phyloP scores from a whole-genome alignment of 2,888 invertebrate species.

The Augiades crinisus region DNA sequence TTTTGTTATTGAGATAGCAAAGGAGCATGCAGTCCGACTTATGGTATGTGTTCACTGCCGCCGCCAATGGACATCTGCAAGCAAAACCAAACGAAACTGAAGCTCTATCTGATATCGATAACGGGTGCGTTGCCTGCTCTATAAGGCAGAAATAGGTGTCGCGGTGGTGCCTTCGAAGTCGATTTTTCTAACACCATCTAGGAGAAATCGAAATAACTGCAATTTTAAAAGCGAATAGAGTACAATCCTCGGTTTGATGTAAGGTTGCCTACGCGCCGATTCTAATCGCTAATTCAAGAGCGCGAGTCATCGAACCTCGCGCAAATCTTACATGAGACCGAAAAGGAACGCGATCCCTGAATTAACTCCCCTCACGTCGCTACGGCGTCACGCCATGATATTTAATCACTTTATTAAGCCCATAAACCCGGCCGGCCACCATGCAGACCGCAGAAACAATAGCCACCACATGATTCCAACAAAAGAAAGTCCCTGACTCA shows the following conservation, averaged over 20 bases:
- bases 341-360: constrained; percentile 36
- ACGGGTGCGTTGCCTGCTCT: too few relatives aligned
- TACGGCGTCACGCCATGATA: constrained; percentile 40
- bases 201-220: background rate
- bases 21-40: too few relatives aligned
- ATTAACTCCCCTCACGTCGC: constrained; percentile 36
- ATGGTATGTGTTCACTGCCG: too few relatives aligned
- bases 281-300: constrained; percentile 22
- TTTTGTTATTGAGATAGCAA: too few relatives aligned
- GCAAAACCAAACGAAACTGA: too few relatives aligned
- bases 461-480: constrained; percentile 36
- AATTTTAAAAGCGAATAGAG: background rate
- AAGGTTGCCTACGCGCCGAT: constrained; percentile 11
- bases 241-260: constrained; percentile 1
- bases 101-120: too few relatives aligned
- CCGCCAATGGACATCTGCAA: too few relatives aligned
- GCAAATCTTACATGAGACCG: constrained; percentile 29
- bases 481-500: constrained; percentile 36
- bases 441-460: constrained; percentile 35
- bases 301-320: constrained; percentile 8
- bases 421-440: constrained; percentile 35
- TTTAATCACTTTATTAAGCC: constrained; percentile 45
- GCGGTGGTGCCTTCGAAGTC: too few relatives aligned
- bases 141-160: too few relatives aligned
- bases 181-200: too few relatives aligned